phyloP scores from a whole-genome alignment of 2,797 vertebrate genomes.

The Argentina silus region DNA sequence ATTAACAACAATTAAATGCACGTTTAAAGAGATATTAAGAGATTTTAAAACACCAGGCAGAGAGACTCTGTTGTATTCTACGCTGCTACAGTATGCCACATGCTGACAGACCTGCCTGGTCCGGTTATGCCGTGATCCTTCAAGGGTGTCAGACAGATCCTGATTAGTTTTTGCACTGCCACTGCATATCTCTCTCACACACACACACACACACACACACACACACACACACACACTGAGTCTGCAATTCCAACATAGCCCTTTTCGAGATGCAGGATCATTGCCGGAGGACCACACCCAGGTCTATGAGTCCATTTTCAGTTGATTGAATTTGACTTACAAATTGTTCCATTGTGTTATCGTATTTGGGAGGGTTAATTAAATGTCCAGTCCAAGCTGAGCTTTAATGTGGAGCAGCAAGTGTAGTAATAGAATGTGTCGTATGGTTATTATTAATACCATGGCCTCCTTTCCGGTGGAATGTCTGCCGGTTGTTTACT shows the following conservation, averaged over 20 bases:
- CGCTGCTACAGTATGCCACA: neutral
- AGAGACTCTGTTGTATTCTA: too few relatives aligned
- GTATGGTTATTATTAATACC: neutral
- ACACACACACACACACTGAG: slow-evolving; percentile 8
- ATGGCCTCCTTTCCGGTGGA: too few relatives aligned
- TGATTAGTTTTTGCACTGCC: slow-evolving; percentile 18
- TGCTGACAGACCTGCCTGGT: slow-evolving; percentile 8
- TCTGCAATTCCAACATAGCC: neutral
- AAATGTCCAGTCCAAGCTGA: too few relatives aligned
- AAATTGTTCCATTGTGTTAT: too few relatives aligned
- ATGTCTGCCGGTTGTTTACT: neutral
- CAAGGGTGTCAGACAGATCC: slow-evolving; percentile 8
- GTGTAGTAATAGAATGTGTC: neutral
- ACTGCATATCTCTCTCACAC: neutral
- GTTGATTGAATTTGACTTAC: neutral
- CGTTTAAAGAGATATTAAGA: neutral
- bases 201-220: slow-evolving; percentile 7
- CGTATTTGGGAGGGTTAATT: too few relatives aligned
- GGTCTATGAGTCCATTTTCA: neutral
- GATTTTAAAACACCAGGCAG: neutral
- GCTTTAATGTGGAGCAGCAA: neutral
- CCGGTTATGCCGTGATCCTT: slow-evolving; percentile 2
- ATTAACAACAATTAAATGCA: too few relatives aligned
- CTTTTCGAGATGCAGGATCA: neutral
- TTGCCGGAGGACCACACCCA: neutral